A percentile compares a stretch with the other conserved stretches of the same genome.
Conservation (phyloP, 1,140 invertebrate species). For the Ips typographus region DNA sequence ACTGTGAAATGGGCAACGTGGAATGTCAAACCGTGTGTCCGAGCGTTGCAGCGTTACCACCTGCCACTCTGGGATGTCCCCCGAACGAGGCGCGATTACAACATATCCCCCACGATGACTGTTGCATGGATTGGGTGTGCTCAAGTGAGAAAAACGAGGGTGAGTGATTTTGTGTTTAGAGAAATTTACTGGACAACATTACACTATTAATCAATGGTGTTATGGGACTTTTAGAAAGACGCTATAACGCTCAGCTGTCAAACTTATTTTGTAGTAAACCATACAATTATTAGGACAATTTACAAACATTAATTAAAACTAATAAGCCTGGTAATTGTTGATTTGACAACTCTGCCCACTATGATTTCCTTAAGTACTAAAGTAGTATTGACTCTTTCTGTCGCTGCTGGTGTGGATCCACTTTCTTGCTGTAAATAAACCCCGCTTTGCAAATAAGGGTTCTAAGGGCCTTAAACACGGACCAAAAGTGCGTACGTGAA, state of each 20-base stretch:
- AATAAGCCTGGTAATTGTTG: neutral
- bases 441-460: conserved; percentile 1
- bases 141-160: neutral
- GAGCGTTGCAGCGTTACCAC: conserved; percentile 71
- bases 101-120: conserved; percentile 75
- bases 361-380: neutral
- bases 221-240: neutral
- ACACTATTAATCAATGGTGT: neutral
- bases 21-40: conserved; percentile 80
- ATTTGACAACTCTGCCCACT: too few species aligned
- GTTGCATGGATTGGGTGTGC: conserved; percentile 76
- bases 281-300: too few species aligned
- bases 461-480: neutral
- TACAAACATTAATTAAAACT: neutral
- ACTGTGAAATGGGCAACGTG: conserved; percentile 82
- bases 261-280: too few species aligned
- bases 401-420: conserved; percentile 16
- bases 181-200: too few species aligned
- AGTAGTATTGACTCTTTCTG: neutral
- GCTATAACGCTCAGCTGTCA: too few species aligned
- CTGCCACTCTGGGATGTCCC: conserved; percentile 70
- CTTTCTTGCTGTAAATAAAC: conserved; percentile 29
- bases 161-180: neutral
- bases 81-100: conserved; percentile 63
- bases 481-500: conserved; percentile 13